A percentile compares a stretch with the other conserved stretches of the same genome.
Conservation (phyloP, 92 coral and sea anemone species). For the Nematostella vectensis region DNA sequence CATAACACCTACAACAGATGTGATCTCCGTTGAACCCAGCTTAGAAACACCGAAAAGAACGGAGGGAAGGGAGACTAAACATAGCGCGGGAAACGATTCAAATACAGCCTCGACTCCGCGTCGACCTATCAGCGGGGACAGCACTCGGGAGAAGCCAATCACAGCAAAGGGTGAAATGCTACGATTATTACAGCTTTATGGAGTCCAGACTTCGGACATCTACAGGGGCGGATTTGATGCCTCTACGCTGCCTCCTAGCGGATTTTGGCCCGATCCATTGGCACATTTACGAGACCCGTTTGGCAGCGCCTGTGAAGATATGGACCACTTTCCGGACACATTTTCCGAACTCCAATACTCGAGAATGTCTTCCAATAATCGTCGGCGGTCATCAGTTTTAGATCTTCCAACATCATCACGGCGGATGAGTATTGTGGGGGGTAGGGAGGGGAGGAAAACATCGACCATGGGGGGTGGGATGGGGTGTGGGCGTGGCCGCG, state of each 20-base stretch:
- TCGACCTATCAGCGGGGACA: background rate
- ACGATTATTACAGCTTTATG: slow-evolving; percentile 50
- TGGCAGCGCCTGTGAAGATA: slow-evolving; percentile 9
- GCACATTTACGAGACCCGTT: slow-evolving; percentile 18
- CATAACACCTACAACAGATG: slow-evolving; percentile 1
- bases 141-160: slow-evolving; percentile 3
- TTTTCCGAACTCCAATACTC: background rate
- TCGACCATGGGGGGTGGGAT: slow-evolving; percentile 10
- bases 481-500: background rate
- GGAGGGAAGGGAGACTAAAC: background rate
- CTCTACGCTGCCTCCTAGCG: slow-evolving; percentile 60
- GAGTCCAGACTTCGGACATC: slow-evolving; percentile 48
- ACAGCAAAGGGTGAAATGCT: slow-evolving; percentile 49
- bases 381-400: slow-evolving; percentile 12
- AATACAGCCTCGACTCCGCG: slow-evolving; percentile 1
- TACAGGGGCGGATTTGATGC: slow-evolving; percentile 64
- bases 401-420: slow-evolving; percentile 7
- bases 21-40: background rate
- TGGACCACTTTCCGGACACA: background rate
- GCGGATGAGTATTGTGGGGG: slow-evolving; percentile 15
- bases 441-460: slow-evolving; percentile 30
- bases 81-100: slow-evolving; percentile 8
- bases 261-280: slow-evolving; percentile 62
- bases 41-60: background rate
- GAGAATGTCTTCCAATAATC: slow-evolving; percentile 5